Conservation (phyloP, 1,140 invertebrate species). For the Drosophila pandora region DNA sequence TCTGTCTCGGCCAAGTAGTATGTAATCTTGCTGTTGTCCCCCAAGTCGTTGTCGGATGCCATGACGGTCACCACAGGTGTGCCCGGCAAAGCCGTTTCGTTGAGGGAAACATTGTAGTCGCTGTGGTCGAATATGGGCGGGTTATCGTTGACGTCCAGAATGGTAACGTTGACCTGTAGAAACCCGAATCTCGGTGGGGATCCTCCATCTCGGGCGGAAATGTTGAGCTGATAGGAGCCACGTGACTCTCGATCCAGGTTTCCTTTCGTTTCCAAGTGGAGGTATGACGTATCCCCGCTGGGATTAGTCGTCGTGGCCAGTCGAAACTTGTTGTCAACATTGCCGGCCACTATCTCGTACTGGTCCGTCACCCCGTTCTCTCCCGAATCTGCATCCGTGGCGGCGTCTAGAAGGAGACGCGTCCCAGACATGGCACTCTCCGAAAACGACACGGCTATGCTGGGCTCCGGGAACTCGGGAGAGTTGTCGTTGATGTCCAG, state of each 20-base stretch:
- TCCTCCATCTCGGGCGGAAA: constrained; percentile 95
- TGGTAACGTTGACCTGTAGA: constrained; percentile 94
- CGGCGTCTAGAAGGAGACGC: constrained; percentile 92
- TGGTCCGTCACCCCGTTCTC: constrained; percentile 93
- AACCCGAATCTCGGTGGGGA: constrained; percentile 91
- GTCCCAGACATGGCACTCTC: constrained; percentile 95
- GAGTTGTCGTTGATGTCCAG: constrained; percentile 95
- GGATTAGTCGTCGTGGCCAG: constrained; percentile 94
- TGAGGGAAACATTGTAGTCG: constrained; percentile 95
- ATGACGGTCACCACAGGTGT: constrained; percentile 94
- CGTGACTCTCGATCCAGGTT: constrained; percentile 94
- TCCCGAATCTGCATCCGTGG: constrained; percentile 93
- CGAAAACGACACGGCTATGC: constrained; percentile 93
- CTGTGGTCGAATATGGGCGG: constrained; percentile 96
- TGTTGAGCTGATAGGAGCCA: constrained; percentile 93
- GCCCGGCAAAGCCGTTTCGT: constrained; percentile 95
- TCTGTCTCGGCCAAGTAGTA: constrained; percentile 94
- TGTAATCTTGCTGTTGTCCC: constrained; percentile 95
- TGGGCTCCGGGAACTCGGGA: constrained; percentile 94
- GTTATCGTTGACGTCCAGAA: constrained; percentile 97
- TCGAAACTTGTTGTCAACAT: constrained; percentile 93
- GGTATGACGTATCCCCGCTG: constrained; percentile 93
- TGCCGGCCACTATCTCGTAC: constrained; percentile 94
- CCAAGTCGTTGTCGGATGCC: constrained; percentile 95
- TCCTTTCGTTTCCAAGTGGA: constrained; percentile 95